A percentile compares a stretch with the other conserved stretches of the same genome.
Conservation (phyloP, 2,113 vertebrate species). For the Tapirus terrestris region DNA sequence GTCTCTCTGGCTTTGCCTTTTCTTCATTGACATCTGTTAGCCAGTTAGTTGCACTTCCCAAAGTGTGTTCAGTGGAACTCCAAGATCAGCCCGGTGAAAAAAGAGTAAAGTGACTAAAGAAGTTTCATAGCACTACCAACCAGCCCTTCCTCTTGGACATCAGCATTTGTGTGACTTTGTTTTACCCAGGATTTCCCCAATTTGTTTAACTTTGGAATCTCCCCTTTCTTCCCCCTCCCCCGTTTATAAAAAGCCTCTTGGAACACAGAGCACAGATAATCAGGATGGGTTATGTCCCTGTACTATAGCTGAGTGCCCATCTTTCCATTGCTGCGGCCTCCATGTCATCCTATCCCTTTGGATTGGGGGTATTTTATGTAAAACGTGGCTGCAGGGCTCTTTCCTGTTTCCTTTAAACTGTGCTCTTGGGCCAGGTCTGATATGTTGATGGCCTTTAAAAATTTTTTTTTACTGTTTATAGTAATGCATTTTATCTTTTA, state of each 20-base stretch:
- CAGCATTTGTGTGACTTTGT: background rate
- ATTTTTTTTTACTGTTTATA: background rate
- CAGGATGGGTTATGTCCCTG: background rate
- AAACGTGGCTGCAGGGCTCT: background rate
- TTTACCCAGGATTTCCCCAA: background rate
- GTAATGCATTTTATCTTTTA: background rate
- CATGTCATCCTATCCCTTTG: rapidly evolving
- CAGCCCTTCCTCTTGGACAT: background rate
- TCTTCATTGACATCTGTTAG: background rate
- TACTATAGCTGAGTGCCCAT: background rate
- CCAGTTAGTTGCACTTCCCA: background rate
- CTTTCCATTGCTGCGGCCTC: background rate
- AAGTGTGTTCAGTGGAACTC: background rate
- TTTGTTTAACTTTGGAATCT: background rate
- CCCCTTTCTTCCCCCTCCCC: background rate
- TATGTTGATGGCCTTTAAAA: background rate
- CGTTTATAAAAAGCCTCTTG: background rate
- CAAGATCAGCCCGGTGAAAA: background rate
- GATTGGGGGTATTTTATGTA: background rate
- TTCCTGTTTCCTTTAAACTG: background rate
- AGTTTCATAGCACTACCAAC: background rate
- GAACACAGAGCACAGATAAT: background rate
- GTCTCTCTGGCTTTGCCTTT: background rate
- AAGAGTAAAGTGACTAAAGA: background rate
- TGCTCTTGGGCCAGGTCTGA: background rate